These are phyloP conservation scores for Nibea albiflora DNA, from an alignment of 2,113 vertebrate species.

Conservation along the genomic window DNA sequence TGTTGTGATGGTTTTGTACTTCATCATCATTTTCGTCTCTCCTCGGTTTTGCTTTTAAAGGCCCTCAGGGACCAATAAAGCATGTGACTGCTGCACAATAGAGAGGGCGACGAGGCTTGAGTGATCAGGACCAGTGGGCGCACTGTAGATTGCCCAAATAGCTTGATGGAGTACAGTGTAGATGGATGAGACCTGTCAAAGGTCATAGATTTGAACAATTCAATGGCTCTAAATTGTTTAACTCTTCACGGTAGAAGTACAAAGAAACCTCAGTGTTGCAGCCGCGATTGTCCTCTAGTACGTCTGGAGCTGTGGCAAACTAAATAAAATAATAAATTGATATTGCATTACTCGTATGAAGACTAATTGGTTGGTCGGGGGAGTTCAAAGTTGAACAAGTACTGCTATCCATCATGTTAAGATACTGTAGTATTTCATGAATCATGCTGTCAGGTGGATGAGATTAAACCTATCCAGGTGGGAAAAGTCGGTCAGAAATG, in stretches of 20 bases:
- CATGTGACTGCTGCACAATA: constrained; percentile 30
- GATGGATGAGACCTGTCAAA: constrained; percentile 55
- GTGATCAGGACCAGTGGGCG: constrained; percentile 38
- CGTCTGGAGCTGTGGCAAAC: neutral
- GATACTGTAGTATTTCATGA: neutral
- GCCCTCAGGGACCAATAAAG: constrained; percentile 51
- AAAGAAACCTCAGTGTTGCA: neutral
- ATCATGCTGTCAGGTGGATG: neutral
- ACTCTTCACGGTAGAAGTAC: neutral
- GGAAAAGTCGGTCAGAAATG: neutral
- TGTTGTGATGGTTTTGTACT: constrained; percentile 19
- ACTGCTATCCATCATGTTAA: neutral
- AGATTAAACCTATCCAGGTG: neutral
- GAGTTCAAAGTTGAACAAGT: neutral
- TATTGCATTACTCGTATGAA: neutral
- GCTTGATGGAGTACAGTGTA: constrained; percentile 8
- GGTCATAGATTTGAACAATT: constrained; percentile 47
- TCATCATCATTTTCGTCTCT: constrained; percentile 33
- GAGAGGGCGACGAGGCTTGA: constrained; percentile 41
- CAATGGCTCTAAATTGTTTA: constrained; percentile 32
- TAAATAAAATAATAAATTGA: constrained; percentile 13
- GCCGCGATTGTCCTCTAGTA: constrained; percentile 9
- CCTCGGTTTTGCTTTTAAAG: constrained; percentile 39
- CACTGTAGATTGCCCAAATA: constrained; percentile 31
- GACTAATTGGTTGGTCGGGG: neutral